Base-by-base conservation (phyloP, 2,797 vertebrate species). In the Sphenopsis melanotis region DNA sequence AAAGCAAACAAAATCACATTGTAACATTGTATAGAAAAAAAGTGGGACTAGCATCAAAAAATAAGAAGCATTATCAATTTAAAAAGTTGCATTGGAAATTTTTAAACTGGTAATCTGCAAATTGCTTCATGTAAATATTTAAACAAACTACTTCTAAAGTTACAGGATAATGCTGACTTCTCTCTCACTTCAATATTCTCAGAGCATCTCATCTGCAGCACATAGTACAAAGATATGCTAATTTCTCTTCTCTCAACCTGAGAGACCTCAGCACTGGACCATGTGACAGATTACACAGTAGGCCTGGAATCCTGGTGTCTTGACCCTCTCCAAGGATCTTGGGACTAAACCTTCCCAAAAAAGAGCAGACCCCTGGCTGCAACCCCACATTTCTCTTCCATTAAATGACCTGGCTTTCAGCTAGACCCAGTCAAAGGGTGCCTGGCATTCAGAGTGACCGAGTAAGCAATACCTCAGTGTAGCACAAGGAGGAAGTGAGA, bases 381-480 rank as follows among this genome's bases (percentile, higher is more conserved):
- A 91, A 4, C 6, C 2, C 11, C 16, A 17, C 4, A 21, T 19
- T 5, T 30, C 17, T 30, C 15, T 47, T 71, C 15, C 20, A 23
- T 36, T 66, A 30, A 50, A 8, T 39, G n/a, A 52, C 41, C 12
- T 15, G 19, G 12, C 4, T 26, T 24, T 39, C n/a, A 32, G 11
- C 1, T 12, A 30, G 12, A 55, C 1, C 4, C 23, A 32, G 20
- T 3, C 19, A 55, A 21, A 66, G 15, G 9, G 26, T 41, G 22
- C 11, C 21, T 61, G 56, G 8, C 6, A 15, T 2, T 8, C 0
- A 1, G 55, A 19, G 16, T 15, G 18, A 53, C 34, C 0, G 0
- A 12, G 19, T 1, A 2, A 78, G 39, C 1, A 44, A 7, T 11
- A 37, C 4, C 6, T 49, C 47, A 32, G 44, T 14, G 39, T 11